Evolutionary conservation across 2,797 vertebrate genomes (phyloP).

Genomic region (Lithobates pipiens): DNA sequence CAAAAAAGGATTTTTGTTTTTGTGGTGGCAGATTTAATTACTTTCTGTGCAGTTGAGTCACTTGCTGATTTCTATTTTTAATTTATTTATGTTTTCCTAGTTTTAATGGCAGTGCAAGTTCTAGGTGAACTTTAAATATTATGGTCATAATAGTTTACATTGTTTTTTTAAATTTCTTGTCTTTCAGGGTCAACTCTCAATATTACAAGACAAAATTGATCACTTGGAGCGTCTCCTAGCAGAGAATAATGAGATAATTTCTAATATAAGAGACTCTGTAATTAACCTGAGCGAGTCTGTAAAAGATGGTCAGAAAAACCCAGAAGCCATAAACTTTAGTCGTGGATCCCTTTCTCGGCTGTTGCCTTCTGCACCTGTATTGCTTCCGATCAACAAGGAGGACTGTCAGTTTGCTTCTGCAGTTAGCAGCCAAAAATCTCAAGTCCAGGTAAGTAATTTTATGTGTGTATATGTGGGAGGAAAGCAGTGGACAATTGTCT

Average conservation of each 20-base stretch:
- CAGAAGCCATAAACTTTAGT: conserved; percentile 76
- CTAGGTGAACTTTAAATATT: not conserved
- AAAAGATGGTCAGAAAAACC: conserved; percentile 75
- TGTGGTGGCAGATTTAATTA: not conserved
- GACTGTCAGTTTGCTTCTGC: conserved; percentile 81
- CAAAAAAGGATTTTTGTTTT: conserved; percentile 1
- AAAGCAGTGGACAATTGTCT: too few relatives aligned
- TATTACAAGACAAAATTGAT: conserved; percentile 90
- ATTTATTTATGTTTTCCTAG: not conserved
- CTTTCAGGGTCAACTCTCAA: conserved; percentile 84
- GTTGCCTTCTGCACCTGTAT: conserved; percentile 66
- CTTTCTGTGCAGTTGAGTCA: not conserved
- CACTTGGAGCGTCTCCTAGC: conserved; percentile 86
- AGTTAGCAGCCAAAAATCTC: conserved; percentile 67
- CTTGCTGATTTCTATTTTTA: not conserved
- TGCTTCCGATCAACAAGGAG: conserved; percentile 71
- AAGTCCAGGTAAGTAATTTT: conserved; percentile 81
- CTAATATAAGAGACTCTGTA: conserved; percentile 85
- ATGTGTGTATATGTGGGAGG: too few relatives aligned
- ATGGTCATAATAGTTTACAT: not conserved
- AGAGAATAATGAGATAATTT: conserved; percentile 91
- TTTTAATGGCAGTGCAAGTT: too few relatives aligned
- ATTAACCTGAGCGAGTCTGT: conserved; percentile 82
- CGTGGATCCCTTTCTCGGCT: conserved; percentile 69
- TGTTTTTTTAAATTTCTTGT: not conserved